These are phyloP conservation scores for Latrodectus geometricus DNA, from an alignment of 1,140 invertebrate species.

Conservation along the genomic window DNA sequence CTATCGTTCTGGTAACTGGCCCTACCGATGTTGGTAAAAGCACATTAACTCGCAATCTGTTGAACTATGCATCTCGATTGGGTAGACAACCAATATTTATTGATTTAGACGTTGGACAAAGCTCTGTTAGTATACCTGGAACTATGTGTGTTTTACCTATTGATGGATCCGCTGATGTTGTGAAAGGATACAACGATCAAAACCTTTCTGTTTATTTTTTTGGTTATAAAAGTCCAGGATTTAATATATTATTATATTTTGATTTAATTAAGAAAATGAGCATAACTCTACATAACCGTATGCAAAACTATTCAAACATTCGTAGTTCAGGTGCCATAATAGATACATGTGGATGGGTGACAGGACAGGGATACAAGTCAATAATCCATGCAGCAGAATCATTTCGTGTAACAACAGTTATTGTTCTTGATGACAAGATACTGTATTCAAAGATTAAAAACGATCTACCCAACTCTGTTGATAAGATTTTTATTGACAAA, in stretches of 20 bases:
- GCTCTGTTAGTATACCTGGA: constrained; percentile 91
- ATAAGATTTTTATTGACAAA: constrained; percentile 93
- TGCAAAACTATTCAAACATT: background rate
- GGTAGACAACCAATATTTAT: constrained; percentile 85
- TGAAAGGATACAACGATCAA: constrained; percentile 91
- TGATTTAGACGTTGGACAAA: constrained; percentile 97
- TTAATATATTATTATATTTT: constrained; percentile 85
- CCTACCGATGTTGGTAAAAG: constrained; percentile 97
- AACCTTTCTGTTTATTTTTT: constrained; percentile 94
- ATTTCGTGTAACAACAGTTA: constrained; percentile 94
- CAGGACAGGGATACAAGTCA: constrained; percentile 69
- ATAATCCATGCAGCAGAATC: constrained; percentile 84
- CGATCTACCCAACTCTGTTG: constrained; percentile 92
- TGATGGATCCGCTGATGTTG: constrained; percentile 88
- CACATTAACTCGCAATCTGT: constrained; percentile 85
- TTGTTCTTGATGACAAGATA: constrained; percentile 96
- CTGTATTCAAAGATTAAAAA: constrained; percentile 92
- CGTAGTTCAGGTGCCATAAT: constrained; percentile 87
- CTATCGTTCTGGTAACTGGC: constrained; percentile 76
- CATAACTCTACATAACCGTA: background rate
- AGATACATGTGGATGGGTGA: constrained; percentile 97
- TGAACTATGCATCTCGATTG: constrained; percentile 93
- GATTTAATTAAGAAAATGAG: constrained; percentile 8
- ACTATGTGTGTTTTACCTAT: constrained; percentile 86
- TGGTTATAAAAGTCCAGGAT: constrained; percentile 84